Conservation (phyloP, 1,140 invertebrate genomes). For the Drosophila virilis region DNA sequence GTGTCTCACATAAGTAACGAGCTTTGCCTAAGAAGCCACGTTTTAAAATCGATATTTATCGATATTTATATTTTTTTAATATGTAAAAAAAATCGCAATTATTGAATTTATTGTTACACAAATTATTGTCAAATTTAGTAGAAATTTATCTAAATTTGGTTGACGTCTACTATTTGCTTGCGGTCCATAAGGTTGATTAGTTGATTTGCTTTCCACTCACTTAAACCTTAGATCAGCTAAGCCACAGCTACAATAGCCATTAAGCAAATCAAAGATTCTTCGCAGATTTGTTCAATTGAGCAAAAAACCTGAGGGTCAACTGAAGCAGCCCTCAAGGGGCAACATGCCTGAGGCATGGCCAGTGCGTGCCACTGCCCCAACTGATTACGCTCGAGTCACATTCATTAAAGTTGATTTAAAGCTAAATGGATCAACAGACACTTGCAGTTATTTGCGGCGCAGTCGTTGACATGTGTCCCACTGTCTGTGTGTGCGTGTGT, state of each 20-base stretch:
- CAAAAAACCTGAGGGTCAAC: constrained; percentile 14
- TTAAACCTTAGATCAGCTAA: not conserved
- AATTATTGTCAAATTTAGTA: too few relatives aligned
- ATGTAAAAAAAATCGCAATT: too few relatives aligned
- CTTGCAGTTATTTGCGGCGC: constrained; percentile 13
- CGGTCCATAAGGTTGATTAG: too few relatives aligned
- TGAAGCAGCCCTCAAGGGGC: not conserved
- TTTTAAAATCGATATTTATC: too few relatives aligned
- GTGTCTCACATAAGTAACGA: too few relatives aligned
- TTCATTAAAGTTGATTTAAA: constrained; percentile 39
- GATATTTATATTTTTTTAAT: too few relatives aligned
- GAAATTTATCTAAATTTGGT: too few relatives aligned
- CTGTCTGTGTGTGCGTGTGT: not conserved
- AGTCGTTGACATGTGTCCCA: constrained; percentile 5
- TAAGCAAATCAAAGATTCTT: constrained; percentile 6
- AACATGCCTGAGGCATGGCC: constrained; percentile 26
- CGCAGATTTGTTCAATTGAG: constrained; percentile 36
- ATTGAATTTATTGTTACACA: too few relatives aligned
- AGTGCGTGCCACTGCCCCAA: not conserved
- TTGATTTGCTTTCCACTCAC: not conserved
- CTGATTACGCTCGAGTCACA: constrained; percentile 32
- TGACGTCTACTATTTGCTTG: too few relatives aligned
- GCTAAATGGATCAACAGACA: constrained; percentile 38
- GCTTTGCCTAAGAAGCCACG: too few relatives aligned
- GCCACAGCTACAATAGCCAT: not conserved